A percentile compares a stretch with the other conserved stretches of the same genome.
Conservation (phyloP, 1,140 invertebrate genomes). For the Bombus turneri region DNA sequence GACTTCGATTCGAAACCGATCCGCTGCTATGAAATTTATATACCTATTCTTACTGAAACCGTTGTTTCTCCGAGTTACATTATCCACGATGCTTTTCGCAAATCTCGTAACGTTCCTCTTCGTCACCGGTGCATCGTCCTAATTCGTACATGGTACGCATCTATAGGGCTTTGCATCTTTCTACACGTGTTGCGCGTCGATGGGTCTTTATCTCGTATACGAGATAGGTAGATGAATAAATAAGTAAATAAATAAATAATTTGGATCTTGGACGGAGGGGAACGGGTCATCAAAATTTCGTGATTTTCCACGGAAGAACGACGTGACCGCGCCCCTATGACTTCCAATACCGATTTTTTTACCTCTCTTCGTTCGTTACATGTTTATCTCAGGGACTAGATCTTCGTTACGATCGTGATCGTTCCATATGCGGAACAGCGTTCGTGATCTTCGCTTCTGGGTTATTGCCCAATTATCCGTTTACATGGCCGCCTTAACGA, state of each 20-base stretch:
- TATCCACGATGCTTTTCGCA: not conserved
- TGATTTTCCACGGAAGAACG: not conserved
- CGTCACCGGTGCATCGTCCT: not conserved
- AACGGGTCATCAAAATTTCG: not conserved
- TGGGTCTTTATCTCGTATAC: not conserved
- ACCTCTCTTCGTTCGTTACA: slow-evolving; percentile 13
- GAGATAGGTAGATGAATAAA: not conserved
- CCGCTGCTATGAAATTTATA: slow-evolving; percentile 35
- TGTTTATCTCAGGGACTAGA: slow-evolving; percentile 48
- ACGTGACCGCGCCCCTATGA: not conserved
- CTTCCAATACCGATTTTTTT: not conserved
- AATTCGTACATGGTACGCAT: not conserved
- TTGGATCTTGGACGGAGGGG: not conserved
- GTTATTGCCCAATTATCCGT: slow-evolving; percentile 66
- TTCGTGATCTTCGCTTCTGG: slow-evolving; percentile 63
- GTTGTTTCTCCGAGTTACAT: not conserved
- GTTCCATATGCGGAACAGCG: slow-evolving; percentile 59
- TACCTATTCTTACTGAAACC: slow-evolving; percentile 7
- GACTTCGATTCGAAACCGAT: slow-evolving; percentile 13
- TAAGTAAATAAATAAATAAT: not conserved
- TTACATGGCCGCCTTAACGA: slow-evolving; percentile 56
- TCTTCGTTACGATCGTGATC: slow-evolving; percentile 57
- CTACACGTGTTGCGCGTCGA: fast-evolving
- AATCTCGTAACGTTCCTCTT: not conserved
- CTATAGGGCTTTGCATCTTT: not conserved